Evolutionary conservation across 2,113 vertebrate species (phyloP), one percentile per base, ranked within the genome.

Genomic region (Triplophysa dalaica): DNA sequence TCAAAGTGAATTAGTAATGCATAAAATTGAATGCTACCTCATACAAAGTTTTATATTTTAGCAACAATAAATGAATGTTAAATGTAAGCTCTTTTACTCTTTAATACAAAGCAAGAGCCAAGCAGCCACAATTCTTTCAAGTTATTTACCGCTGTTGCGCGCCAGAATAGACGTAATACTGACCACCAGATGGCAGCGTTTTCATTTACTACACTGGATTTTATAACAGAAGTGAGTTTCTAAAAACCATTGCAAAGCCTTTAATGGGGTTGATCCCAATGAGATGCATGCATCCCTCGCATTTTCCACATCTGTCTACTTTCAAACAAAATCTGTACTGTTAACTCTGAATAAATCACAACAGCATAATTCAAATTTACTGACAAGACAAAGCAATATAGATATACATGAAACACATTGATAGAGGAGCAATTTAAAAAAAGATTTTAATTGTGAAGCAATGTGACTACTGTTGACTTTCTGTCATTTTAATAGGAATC

Each of bases 161-260:
- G 8, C 33, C 4, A 45, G 9, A 45, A 9, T 2, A 22, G 1
- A 77, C 22, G 1, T 19, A 13, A 22, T 58, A 2, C 8, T 48
- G 50, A 16, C 50, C 81, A 78, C 67, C 48, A 78, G 81, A 78
- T 73, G 81, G 75, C 75, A 82, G 48, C 8, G n/a, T 64, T 8
- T 60, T 72, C 67, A 43, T 69, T 72, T 38, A 67, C 26, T 80
- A 26, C 19, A 78, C 11, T 14, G 13, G 22, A n/a, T 24, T 48
- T 14, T 54, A 19, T 10, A 19, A 33, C 33, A 21, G 22, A 17
- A 62, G 38, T 22, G 26, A 52, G 43, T 41, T 26, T 13, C n/a
- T 22, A 1, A 14, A 67, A 52, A 52, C 5, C 14, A 21, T 56
- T 72, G 33, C 21, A 56, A 29, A 1, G 13, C 12, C 54, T 16